Percentiles rank a stretch among this genome's conserved stretches.
These are phyloP conservation scores for Oasisia sp. DNA, from an alignment of 2,888 invertebrate species.

Conservation along the genomic window DNA sequence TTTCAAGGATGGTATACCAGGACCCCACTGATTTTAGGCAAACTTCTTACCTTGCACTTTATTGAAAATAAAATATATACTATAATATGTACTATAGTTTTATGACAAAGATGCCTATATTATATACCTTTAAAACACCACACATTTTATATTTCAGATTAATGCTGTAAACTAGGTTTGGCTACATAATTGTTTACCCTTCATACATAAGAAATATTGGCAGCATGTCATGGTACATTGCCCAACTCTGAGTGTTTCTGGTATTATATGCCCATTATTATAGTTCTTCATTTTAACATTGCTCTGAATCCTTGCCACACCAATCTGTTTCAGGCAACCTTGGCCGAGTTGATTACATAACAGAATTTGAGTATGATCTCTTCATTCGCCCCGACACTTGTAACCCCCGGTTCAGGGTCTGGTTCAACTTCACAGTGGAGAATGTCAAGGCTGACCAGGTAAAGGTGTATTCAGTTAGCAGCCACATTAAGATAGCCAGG, in stretches of 20 bases:
- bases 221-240: neutral
- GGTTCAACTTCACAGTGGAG: slow-evolving; percentile 99
- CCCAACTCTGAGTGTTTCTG: neutral
- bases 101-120: too few species aligned
- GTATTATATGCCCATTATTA: neutral
- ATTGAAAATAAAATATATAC: too few species aligned
- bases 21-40: too few species aligned
- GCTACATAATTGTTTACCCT: neutral
- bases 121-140: too few species aligned
- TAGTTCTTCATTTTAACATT: neutral
- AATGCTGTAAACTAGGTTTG: neutral
- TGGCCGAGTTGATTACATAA: slow-evolving; percentile 92
- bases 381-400: slow-evolving; percentile 96
- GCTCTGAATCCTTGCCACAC: neutral
- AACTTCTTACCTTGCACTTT: too few species aligned
- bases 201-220: neutral
- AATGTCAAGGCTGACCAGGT: slow-evolving; percentile 93
- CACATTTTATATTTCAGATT: neutral
- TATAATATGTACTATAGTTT: too few species aligned
- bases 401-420: slow-evolving; percentile 89
- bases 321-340: slow-evolving; percentile 75
- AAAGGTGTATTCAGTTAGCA: neutral
- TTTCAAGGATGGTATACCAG: too few species aligned
- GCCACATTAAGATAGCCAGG: too few species aligned
- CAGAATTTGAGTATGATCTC: slow-evolving; percentile 94